A percentile compares a stretch with the other conserved stretches of the same genome.
Evolutionary conservation across 2,888 invertebrate genomes (phyloP).

Genomic region (Amphipyra tragopoginis): DNA sequence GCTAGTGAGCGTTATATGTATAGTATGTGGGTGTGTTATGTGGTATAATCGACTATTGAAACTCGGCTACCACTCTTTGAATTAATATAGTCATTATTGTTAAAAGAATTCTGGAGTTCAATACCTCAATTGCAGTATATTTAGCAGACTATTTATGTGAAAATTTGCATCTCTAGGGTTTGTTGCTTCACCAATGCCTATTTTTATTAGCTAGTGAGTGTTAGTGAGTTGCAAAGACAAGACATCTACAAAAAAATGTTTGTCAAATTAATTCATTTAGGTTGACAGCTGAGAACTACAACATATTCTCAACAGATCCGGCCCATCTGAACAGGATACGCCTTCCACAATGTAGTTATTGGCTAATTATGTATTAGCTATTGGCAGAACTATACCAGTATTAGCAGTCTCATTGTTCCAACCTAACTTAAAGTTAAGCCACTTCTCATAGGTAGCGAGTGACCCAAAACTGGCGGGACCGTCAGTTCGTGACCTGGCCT

Average conservation of each 20-base stretch:
- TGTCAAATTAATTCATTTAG: no score
- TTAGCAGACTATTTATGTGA: no score
- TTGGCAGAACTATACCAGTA: slow-evolving; percentile 34
- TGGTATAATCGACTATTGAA: slow-evolving; percentile 50
- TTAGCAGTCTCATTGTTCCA: slow-evolving; percentile 43
- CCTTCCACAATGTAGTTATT: slow-evolving; percentile 22
- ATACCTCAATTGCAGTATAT: neutral
- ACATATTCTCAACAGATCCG: neutral
- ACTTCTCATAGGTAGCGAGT: slow-evolving; percentile 71
- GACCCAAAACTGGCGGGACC: slow-evolving; percentile 78
- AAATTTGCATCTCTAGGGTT: no score
- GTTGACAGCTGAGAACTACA: no score
- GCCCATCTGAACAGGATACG: slow-evolving; percentile 15
- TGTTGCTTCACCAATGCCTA: no score
- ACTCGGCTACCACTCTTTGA: slow-evolving; percentile 35
- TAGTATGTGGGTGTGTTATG: slow-evolving; percentile 19
- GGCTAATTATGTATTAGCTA: slow-evolving; percentile 15
- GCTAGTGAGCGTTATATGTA: no score
- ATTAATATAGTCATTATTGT: slow-evolving; percentile 24
- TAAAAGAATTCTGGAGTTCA: neutral
- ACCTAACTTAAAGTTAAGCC: slow-evolving; percentile 45
- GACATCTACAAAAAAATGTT: no score
- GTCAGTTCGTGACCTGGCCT: slow-evolving; percentile 84
- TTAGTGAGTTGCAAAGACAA: no score
- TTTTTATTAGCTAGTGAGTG: no score